These are phyloP conservation scores for Platichthys flesus DNA, from an alignment of 2,113 vertebrate species.

Conservation along the genomic window DNA sequence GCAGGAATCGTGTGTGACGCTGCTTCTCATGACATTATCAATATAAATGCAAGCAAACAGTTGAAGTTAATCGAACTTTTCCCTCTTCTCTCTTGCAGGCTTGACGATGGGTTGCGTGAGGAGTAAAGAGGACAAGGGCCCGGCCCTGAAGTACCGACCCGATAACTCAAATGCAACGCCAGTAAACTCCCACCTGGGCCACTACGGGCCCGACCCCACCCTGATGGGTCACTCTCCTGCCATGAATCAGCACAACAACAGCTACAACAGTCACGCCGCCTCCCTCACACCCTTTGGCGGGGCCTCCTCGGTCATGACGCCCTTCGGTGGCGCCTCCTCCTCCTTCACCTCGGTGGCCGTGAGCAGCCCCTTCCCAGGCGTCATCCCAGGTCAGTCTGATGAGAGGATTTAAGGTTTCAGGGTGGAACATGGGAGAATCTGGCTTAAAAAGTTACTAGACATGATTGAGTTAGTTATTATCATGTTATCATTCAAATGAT, in stretches of 20 bases:
- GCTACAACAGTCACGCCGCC: constrained; percentile 74
- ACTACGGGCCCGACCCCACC: constrained; percentile 91
- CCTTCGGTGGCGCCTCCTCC: constrained; percentile 85
- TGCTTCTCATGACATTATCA: background rate
- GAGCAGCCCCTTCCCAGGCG: constrained; percentile 77
- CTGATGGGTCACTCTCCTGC: constrained; percentile 84
- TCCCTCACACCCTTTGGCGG: constrained; percentile 87
- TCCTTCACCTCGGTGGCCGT: constrained; percentile 78
- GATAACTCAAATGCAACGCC: constrained; percentile 85
- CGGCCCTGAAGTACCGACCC: constrained; percentile 89
- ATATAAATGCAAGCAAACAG: background rate
- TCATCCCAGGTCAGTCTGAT: constrained; percentile 74
- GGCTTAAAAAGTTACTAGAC: background rate
- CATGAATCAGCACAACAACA: constrained; percentile 76
- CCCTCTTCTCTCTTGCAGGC: constrained; percentile 72
- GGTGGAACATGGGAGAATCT: background rate
- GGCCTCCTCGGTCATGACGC: constrained; percentile 75
- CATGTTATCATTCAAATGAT: constrained; percentile 14
- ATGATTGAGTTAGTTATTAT: background rate
- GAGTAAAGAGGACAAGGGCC: constrained; percentile 97
- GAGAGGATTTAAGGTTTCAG: background rate
- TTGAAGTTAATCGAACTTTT: background rate
- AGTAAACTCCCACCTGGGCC: constrained; percentile 83
- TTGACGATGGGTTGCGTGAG: constrained; percentile 96
- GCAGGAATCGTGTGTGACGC: too few species aligned